phyloP scores from a whole-genome alignment of 1,140 invertebrate species.

The Drosophila nebulosa region DNA sequence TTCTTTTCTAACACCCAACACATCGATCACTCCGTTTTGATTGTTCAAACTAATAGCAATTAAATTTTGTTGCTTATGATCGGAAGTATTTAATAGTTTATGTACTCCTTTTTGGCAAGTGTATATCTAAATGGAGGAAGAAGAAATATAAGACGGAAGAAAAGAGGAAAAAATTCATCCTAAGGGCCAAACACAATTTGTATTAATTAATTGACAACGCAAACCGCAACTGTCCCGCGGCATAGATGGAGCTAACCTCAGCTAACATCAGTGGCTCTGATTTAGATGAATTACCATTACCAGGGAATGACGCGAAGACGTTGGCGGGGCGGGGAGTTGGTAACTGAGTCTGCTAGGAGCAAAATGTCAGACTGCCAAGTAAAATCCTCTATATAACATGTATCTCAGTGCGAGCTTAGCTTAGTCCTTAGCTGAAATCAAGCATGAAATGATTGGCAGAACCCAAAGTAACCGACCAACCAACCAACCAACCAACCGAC shows the following conservation, averaged over 20 bases:
- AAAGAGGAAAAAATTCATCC: not conserved
- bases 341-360: conserved; percentile 1
- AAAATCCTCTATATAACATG: conserved; percentile 20
- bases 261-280: conserved; percentile 32
- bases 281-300: conserved; percentile 59
- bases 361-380: conserved; percentile 45
- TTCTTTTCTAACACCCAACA: too few species aligned
- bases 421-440: conserved; percentile 48
- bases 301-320: conserved; percentile 29
- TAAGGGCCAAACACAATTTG: conserved; percentile 62
- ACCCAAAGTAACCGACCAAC: conserved; percentile 11
- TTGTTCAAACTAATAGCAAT: too few species aligned
- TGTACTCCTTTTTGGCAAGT: not conserved
- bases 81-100: not conserved
- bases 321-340: not conserved
- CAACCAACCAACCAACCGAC: too few species aligned
- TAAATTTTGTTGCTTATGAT: too few species aligned
- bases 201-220: conserved; percentile 74
- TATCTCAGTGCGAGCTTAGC: conserved; percentile 6
- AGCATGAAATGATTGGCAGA: conserved; percentile 61
- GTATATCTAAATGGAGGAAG: not conserved
- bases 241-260: conserved; percentile 6
- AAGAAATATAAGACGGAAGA: not conserved
- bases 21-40: too few species aligned
- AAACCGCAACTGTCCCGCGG: conserved; percentile 44